Evolutionary conservation across 2,888 invertebrate genomes (phyloP), one percentile per base, ranked within the genome.

Genomic region (Arctia plantaginis): DNA sequence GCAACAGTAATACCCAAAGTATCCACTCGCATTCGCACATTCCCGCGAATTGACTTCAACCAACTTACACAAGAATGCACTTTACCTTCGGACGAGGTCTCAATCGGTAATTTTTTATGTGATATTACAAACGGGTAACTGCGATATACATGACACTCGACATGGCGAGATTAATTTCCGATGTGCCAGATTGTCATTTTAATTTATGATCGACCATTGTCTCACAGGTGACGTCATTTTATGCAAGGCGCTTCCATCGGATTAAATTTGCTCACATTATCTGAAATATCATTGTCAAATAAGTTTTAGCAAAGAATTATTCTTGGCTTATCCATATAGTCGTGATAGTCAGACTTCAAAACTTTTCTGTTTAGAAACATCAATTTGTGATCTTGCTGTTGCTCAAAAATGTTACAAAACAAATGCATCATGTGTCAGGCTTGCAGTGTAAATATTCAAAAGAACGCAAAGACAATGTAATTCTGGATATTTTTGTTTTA

Each of bases 161-260:
- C 94, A 92, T 91, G 89, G 86, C 81, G 89, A 95, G 94, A 95
- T 95, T 95, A 95, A 95, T 95, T 92, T 92, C 91, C 92, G 90
- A 94, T 92, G 93, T 93, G 93, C 92, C 93, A 92, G 91, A 93
- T 92, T 94, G 94, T 93, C 94, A 94, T 91, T 90, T 90, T 94
- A 91, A 95, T 95, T 94, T 94, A 95, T 94, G 93, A 93, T 93
- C 92, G 86, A 83, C 93, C 94, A 94, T 95, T 95, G 95, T 95
- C 90, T 94, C 91, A 83, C 89, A 86, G 87, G 85, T 95, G 95
- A 94, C 94, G 93, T 94, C 93, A 94, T 89, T 90, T 89, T 89
- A 87, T 90, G 89, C 89, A 89, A 89, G 86, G 85, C 85, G 82
- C 84, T 87, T 89, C 86, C 89, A 91, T 92, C 89, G 89, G 90